Base-by-base conservation (phyloP, 2,113 vertebrate genomes). In the Fulica atra region DNA sequence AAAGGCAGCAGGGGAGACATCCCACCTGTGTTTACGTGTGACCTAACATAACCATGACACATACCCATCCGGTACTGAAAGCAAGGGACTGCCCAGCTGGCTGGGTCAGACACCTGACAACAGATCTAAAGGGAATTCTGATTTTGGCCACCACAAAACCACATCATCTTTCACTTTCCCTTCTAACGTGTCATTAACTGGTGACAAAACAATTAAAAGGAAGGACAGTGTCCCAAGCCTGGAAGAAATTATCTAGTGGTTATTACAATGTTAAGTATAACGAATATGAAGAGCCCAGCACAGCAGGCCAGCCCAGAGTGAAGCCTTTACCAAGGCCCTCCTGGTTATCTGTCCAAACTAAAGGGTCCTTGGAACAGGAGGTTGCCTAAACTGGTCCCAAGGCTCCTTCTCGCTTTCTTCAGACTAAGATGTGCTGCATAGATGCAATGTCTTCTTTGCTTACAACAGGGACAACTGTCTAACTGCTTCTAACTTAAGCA, bases 1-100 rank as follows among this genome's bases (percentile, higher is more conserved):
- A 80, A 69, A 44, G n/a, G 61, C 36, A 59, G 57, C 29, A 70
- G 16, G 21, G 24, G 5, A 70, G 36, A 57, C 2, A 1, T 9
- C 50, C 12, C 25, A 36, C n/a, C 17, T 26, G 36, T 1, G 31
- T 21, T 31, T 10, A 6, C 0, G 2, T 6, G 10, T 24, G 36
- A 70, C 10, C 33, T 36, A 53, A 9, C 18, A 21, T 12, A 60
- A 4, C 33, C 35, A 23, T 1, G 8, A 46, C 7, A 48, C 25
- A 26, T 1, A 19, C 1, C 10, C 10, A 46, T 8, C 42, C 15
- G 25, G 69, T 6, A 60, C 23, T 54, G 69, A 57, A 69, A 29
- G 9, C 1, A 0, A 60, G 53, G 44, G 71, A 46, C 7, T 8
- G 20, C 38, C 35, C 24, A 35, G 44, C 59, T 61, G 18, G 28